phyloP scores from a whole-genome alignment of 1,140 invertebrate species.

The Ptiloglossa arizonensis region DNA sequence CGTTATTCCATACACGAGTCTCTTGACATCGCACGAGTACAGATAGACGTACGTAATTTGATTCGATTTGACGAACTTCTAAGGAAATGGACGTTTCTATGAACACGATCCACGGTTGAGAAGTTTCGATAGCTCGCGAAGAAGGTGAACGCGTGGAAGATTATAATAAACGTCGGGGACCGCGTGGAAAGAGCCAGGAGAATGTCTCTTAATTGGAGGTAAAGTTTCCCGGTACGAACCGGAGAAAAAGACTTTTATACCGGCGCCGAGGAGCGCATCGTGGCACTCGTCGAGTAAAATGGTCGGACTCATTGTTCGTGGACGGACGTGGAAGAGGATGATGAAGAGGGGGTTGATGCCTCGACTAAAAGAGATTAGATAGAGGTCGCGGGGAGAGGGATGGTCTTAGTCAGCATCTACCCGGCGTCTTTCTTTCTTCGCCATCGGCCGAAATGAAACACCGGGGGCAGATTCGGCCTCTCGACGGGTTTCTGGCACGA shows the following conservation, averaged over 20 bases:
- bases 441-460: slow-evolving; percentile 49
- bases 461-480: slow-evolving; percentile 19
- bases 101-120: too few relatives aligned
- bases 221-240: background rate
- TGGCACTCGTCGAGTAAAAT: slow-evolving; percentile 32
- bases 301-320: slow-evolving; percentile 43
- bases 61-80: too few relatives aligned
- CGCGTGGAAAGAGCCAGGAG: too few relatives aligned
- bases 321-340: slow-evolving; percentile 34
- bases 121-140: too few relatives aligned
- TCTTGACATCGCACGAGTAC: too few relatives aligned
- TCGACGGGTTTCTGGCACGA: background rate
- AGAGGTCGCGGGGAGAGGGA: slow-evolving; percentile 18
- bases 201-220: background rate
- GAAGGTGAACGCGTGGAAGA: too few relatives aligned
- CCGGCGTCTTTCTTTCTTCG: background rate
- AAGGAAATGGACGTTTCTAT: too few relatives aligned
- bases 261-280: background rate
- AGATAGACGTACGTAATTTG: too few relatives aligned
- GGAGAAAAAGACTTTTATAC: slow-evolving; percentile 2
- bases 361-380: slow-evolving; percentile 57
- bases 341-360: slow-evolving; percentile 51
- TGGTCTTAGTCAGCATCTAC: slow-evolving; percentile 45
- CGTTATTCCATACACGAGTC: too few relatives aligned
- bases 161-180: too few relatives aligned